Conservation (phyloP, 2,888 invertebrate genomes). For the Baronia brevicornis region DNA sequence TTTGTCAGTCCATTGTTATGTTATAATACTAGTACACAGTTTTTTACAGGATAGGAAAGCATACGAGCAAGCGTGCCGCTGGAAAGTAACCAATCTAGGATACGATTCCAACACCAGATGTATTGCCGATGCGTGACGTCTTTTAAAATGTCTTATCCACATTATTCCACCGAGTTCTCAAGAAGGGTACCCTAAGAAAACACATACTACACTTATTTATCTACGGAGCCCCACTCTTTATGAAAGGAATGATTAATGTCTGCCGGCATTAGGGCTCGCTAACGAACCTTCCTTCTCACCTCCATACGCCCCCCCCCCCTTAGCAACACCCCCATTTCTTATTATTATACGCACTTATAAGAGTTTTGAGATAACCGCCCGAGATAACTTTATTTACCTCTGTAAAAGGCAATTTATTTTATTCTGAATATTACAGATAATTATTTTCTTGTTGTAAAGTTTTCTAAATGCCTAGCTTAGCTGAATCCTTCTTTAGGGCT, state of each 20-base stretch:
- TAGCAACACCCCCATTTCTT: constrained; percentile 36
- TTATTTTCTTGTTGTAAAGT: too few relatives aligned
- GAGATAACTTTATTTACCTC: constrained; percentile 22
- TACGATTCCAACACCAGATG: neutral
- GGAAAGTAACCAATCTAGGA: too few relatives aligned
- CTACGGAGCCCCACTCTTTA: constrained; percentile 72
- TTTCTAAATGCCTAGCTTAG: too few relatives aligned
- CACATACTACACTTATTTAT: constrained; percentile 76
- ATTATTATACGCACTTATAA: constrained; percentile 73
- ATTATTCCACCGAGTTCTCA: constrained; percentile 36
- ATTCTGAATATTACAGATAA: too few relatives aligned
- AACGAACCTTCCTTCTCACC: constrained; percentile 46
- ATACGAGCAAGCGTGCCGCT: too few relatives aligned
- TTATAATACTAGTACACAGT: too few relatives aligned
- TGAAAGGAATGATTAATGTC: constrained; percentile 76
- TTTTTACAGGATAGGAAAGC: too few relatives aligned
- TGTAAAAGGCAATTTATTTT: constrained; percentile 12
- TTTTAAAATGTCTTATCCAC: constrained; percentile 32
- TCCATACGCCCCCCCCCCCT: constrained; percentile 27
- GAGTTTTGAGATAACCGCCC: constrained; percentile 52
- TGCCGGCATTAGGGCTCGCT: constrained; percentile 69
- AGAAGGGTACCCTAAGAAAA: constrained; percentile 73
- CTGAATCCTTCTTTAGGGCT: too few relatives aligned
- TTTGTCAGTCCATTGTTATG: too few relatives aligned
- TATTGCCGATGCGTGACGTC: constrained; percentile 1